A percentile compares a stretch with the other conserved stretches of the same genome.
phyloP scores from a whole-genome alignment of 2,888 invertebrate genomes.

The Ephialtes manifestator region DNA sequence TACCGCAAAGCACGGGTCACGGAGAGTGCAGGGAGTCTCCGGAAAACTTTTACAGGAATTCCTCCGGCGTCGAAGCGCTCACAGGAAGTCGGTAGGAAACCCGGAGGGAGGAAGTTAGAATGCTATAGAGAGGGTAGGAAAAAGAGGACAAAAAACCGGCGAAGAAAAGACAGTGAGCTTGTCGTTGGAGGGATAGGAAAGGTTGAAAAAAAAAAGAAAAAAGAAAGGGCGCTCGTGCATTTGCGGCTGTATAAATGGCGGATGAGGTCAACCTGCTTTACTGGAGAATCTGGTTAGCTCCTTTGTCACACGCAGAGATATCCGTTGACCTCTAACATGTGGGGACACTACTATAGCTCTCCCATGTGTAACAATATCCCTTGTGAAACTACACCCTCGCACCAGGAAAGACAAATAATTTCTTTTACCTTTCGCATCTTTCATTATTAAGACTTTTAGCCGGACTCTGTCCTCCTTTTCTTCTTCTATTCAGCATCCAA shows the following conservation, averaged over 20 bases:
- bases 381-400: constrained; percentile 12
- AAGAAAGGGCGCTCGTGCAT: constrained; percentile 9
- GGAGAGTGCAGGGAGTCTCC: constrained; percentile 25
- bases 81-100: constrained; percentile 46
- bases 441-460: constrained; percentile 46
- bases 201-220: constrained; percentile 8
- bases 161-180: constrained; percentile 41
- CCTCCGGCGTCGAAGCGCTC: constrained; percentile 58
- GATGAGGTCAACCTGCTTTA: constrained; percentile 49
- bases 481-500: constrained; percentile 1
- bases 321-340: not conserved
- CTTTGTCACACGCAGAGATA: not conserved
- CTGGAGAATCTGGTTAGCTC: constrained; percentile 12
- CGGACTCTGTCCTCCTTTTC: constrained; percentile 13
- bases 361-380: constrained; percentile 1
- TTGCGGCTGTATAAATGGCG: constrained; percentile 38
- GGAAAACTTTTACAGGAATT: constrained; percentile 67
- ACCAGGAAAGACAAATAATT: constrained; percentile 45
- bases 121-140: constrained; percentile 33
- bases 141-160: constrained; percentile 12
- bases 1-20: constrained; percentile 32
- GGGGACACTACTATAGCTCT: not conserved
- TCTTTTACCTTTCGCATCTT: constrained; percentile 23
- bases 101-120: constrained; percentile 40
- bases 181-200: constrained; percentile 30